Evolutionary conservation across 2,113 vertebrate species (phyloP), one percentile per base, ranked within the genome.

Genomic region (Apeltes quadracus): DNA sequence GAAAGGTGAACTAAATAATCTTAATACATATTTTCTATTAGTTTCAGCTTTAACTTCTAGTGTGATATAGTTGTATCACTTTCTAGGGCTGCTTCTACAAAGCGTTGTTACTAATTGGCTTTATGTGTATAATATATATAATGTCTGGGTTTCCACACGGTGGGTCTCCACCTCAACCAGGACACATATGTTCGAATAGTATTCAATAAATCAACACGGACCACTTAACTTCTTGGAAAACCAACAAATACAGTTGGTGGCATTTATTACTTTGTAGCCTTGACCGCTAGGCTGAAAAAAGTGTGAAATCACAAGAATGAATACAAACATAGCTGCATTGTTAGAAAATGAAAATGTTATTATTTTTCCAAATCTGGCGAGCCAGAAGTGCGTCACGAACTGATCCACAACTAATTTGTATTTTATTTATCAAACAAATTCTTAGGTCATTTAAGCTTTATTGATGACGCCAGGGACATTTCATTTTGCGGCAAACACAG

Each of bases 401-500:
- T n/a, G n/a, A n/a, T n/a, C n/a, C n/a, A n/a, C n/a, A n/a, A n/a
- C n/a, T n/a, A n/a, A n/a, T n/a, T n/a, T n/a, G n/a, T n/a, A n/a
- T n/a, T n/a, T n/a, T n/a, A n/a, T n/a, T n/a, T n/a, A n/a, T n/a
- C n/a, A n/a, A n/a, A n/a, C n/a, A n/a, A 63, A 63, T 25, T 62
- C 29, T 66, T n/a, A 41, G 1, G 29, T 69, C 46, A 44, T 16
- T 51, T 63, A 50, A 51, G 51, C 61, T 73, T 29, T 32, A 46
- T 62, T 78, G 36, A 12, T 46, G 11, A 51, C 61, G 46, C 51
- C 4, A 20, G 48, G 34, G 50, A 51, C 0, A n/a, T 58, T 79
- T 75, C 0, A 39, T 67, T 70, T 55, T 27, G 20, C 54, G 56
- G 39, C 43, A 57, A 65, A 65, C 57, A 65, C 61, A 55, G 61